Evolutionary conservation across 2,888 invertebrate genomes (phyloP).

Genomic region (Drosophila putrida): DNA sequence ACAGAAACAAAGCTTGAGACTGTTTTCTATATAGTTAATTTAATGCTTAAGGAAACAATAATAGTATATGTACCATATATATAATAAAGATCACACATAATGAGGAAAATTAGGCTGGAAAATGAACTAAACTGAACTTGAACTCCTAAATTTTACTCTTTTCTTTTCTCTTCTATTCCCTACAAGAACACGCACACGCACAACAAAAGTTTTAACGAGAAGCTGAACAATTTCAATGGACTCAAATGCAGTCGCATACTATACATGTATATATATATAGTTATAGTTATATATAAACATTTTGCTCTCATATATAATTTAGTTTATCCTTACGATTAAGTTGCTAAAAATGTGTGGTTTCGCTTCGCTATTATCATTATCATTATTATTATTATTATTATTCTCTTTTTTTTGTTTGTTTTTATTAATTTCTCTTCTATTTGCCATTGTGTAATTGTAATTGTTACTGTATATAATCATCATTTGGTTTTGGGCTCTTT

Average conservation of each 20-base stretch:
- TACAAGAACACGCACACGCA: slow-evolving; percentile 17
- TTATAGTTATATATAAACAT: slow-evolving; percentile 23
- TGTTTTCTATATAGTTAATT: slow-evolving; percentile 4
- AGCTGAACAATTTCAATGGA: slow-evolving; percentile 28
- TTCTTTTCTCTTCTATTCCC: neutral
- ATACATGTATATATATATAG: slow-evolving; percentile 21
- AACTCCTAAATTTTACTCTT: neutral
- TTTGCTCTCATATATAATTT: slow-evolving; percentile 14
- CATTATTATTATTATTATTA: neutral
- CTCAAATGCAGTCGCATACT: slow-evolving; percentile 25
- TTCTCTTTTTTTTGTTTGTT: slow-evolving; percentile 6
- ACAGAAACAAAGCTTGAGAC: slow-evolving; percentile 36
- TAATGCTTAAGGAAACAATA: slow-evolving; percentile 31
- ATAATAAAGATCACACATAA: slow-evolving; percentile 18
- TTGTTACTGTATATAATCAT: slow-evolving; percentile 30
- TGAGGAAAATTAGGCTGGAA: slow-evolving; percentile 6
- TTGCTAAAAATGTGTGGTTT: slow-evolving; percentile 35
- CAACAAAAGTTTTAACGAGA: slow-evolving; percentile 17
- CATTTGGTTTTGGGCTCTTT: slow-evolving; percentile 47
- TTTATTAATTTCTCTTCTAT: slow-evolving; percentile 9
- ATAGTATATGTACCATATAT: slow-evolving; percentile 6
- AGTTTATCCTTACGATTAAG: slow-evolving; percentile 31
- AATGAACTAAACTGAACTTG: slow-evolving; percentile 1
- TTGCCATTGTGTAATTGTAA: slow-evolving; percentile 17
- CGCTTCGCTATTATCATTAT: slow-evolving; percentile 7